These are phyloP conservation scores for Tryphoninae sp. DNA, from an alignment of 2,888 invertebrate species.

Conservation along the genomic window DNA sequence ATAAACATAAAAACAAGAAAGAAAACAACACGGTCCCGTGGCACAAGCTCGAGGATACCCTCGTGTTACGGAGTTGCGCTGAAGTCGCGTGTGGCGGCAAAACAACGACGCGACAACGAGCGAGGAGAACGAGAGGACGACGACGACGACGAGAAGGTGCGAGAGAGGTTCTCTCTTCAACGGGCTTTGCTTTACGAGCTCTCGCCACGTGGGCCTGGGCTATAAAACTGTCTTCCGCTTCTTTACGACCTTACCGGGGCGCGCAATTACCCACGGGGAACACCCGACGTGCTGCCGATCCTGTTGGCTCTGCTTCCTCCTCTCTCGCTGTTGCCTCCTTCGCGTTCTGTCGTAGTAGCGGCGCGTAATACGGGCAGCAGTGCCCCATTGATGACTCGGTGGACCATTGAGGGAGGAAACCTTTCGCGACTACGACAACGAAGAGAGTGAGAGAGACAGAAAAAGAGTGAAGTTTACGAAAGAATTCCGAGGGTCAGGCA, in stretches of 20 bases:
- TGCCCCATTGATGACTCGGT: conserved; percentile 70
- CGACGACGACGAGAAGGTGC: conserved; percentile 61
- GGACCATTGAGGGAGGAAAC: conserved; percentile 56
- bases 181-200: conserved; percentile 74
- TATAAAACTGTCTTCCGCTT: conserved; percentile 83
- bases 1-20: conserved; percentile 42
- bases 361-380: conserved; percentile 60
- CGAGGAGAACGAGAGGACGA: conserved; percentile 67
- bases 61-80: conserved; percentile 40
- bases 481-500: background rate
- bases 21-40: conserved; percentile 23
- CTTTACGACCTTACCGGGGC: conserved; percentile 80
- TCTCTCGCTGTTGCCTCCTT: conserved; percentile 50
- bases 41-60: conserved; percentile 48
- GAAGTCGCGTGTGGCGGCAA: conserved; percentile 69
- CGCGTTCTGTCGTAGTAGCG: conserved; percentile 49
- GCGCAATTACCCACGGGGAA: conserved; percentile 75
- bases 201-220: conserved; percentile 82
- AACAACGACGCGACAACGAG: conserved; percentile 65
- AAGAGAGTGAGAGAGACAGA: background rate
- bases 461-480: background rate
- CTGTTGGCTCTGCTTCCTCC: conserved; percentile 59
- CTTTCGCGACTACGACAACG: conserved; percentile 2
- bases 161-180: conserved; percentile 67
- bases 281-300: conserved; percentile 69